Evolutionary conservation across 2,113 vertebrate species (phyloP).

Genomic region (Chlamydotis undulata): DNA sequence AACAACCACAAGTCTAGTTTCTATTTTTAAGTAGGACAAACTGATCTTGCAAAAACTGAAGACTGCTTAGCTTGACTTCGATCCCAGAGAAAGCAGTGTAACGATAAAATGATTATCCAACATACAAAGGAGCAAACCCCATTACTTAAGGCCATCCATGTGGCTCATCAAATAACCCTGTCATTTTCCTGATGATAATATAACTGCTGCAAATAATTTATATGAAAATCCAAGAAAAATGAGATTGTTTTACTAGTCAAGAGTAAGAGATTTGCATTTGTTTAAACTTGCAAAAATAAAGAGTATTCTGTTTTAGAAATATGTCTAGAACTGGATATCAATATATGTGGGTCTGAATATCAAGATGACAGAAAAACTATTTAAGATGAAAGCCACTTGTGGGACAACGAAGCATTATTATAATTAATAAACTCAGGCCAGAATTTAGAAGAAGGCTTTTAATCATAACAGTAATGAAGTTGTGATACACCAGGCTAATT

Average conservation of each 20-base stretch:
- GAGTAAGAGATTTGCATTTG: background rate
- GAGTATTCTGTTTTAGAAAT: background rate
- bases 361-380: background rate
- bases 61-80: background rate
- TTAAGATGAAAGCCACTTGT: background rate
- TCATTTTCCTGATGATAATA: background rate
- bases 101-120: background rate
- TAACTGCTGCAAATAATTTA: background rate
- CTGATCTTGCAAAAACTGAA: background rate
- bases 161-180: background rate
- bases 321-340: background rate
- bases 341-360: background rate
- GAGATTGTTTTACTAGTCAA: background rate
- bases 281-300: background rate
- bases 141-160: background rate
- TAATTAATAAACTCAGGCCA: background rate
- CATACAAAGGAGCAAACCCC: background rate
- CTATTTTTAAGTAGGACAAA: background rate
- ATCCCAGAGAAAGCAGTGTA: background rate
- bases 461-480: background rate
- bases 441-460: background rate
- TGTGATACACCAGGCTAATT: background rate
- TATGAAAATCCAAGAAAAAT: background rate
- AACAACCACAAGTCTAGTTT: background rate
- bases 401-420: background rate